These are phyloP conservation scores for Bradypus variegatus DNA, from an alignment of 2,797 vertebrate genomes.

Conservation along the genomic window DNA sequence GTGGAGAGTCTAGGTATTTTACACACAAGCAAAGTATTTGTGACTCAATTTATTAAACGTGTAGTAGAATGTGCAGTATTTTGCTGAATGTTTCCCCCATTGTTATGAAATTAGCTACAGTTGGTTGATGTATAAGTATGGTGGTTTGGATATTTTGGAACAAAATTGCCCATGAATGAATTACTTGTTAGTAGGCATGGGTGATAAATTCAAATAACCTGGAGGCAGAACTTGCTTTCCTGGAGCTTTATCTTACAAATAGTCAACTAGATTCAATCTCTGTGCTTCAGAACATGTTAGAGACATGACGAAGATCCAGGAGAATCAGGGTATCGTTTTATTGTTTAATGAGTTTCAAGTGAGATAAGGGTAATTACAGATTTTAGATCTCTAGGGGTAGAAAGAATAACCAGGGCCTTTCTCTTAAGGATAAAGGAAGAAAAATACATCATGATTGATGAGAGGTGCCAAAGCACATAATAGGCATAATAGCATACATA, in stretches of 20 bases:
- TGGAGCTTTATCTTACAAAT: not conserved
- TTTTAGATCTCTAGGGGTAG: slow-evolving; percentile 37
- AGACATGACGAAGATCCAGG: not conserved
- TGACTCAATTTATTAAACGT: not conserved
- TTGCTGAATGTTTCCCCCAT: slow-evolving; percentile 11
- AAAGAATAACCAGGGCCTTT: slow-evolving; percentile 43
- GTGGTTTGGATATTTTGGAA: slow-evolving; percentile 9
- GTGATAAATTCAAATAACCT: slow-evolving; percentile 34
- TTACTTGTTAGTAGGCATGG: not conserved
- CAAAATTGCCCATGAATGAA: slow-evolving; percentile 6
- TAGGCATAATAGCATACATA: slow-evolving; percentile 23
- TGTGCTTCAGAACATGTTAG: not conserved
- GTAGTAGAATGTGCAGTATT: not conserved
- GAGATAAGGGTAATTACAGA: slow-evolving; percentile 40
- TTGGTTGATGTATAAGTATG: not conserved
- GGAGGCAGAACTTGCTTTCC: slow-evolving; percentile 23
- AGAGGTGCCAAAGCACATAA: slow-evolving; percentile 32
- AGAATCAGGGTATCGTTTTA: not conserved
- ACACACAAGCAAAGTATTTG: not conserved
- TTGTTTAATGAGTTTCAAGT: slow-evolving; percentile 43
- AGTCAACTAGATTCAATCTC: not conserved
- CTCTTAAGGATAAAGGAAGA: slow-evolving; percentile 37
- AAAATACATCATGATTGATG: slow-evolving; percentile 39
- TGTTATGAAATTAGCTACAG: not conserved
- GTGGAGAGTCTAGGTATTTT: not conserved